Conservation (phyloP, 1,140 invertebrate species). For the Formica exsecta region DNA sequence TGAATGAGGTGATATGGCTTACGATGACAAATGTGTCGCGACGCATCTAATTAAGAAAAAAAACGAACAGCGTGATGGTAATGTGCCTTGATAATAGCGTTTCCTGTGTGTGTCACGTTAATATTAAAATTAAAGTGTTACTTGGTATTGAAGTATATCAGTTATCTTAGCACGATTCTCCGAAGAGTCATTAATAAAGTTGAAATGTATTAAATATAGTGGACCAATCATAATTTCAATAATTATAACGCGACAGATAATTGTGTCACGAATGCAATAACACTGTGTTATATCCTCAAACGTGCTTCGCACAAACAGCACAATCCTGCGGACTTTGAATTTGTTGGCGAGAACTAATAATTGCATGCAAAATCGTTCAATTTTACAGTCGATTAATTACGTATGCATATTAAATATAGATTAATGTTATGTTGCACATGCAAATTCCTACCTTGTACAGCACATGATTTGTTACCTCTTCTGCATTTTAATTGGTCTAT, state of each 20-base stretch:
- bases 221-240: neutral
- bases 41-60: neutral
- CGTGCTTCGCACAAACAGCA: neutral
- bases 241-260: neutral
- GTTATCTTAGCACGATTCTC: neutral
- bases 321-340: neutral
- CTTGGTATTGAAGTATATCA: neutral
- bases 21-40: conserved; percentile 45
- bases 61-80: neutral
- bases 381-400: conserved; percentile 31
- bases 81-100: conserved; percentile 16
- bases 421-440: conserved; percentile 11
- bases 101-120: neutral
- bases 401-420: conserved; percentile 20
- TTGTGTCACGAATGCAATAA: neutral
- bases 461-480: neutral
- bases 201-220: neutral
- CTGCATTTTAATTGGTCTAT: conserved; percentile 15
- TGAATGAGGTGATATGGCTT: conserved; percentile 40
- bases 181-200: neutral
- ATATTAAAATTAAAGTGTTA: neutral
- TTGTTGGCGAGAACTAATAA: neutral
- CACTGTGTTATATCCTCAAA: neutral
- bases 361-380: conserved; percentile 28
- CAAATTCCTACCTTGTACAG: neutral